Conservation (phyloP, 2,888 invertebrate species). For the Volucella zonaria region DNA sequence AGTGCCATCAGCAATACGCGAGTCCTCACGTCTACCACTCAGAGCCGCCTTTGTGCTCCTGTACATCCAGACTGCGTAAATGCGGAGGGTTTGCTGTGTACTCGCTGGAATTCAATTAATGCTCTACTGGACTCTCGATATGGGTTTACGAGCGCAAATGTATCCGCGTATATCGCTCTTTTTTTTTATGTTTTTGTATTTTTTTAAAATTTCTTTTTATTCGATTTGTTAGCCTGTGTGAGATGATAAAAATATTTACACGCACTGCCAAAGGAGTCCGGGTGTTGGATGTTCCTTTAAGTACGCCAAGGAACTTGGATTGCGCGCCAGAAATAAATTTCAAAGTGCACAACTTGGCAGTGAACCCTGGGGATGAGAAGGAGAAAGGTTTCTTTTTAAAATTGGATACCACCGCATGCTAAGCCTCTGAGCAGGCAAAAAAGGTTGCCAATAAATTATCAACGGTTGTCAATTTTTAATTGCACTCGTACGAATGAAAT, state of each 20-base stretch:
- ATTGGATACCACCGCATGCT: conserved; percentile 36
- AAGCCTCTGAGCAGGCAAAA: conserved; percentile 20
- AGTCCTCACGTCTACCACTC: too few species aligned
- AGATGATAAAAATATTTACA: conserved; percentile 56
- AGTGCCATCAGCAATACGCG: neutral
- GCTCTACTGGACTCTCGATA: conserved; percentile 26
- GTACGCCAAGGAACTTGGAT: conserved; percentile 37
- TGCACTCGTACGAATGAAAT: conserved; percentile 72
- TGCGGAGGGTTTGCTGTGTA: neutral
- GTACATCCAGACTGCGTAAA: neutral
- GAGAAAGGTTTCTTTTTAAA: conserved; percentile 43
- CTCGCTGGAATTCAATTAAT: conserved; percentile 52
- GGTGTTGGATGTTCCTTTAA: conserved; percentile 30
- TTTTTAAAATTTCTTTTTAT: conserved; percentile 29
- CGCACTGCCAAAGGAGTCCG: conserved; percentile 46
- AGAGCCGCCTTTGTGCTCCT: neutral
- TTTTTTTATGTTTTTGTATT: conserved; percentile 9
- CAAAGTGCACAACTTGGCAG: conserved; percentile 36
- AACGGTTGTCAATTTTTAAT: conserved; percentile 78
- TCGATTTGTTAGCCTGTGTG: conserved; percentile 35
- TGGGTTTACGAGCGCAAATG: neutral
- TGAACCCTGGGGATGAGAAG: neutral
- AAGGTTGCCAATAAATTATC: conserved; percentile 76
- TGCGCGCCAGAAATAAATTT: conserved; percentile 58
- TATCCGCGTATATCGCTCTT: conserved; percentile 9